phyloP scores from a whole-genome alignment of 2,113 vertebrate species.

The Thymallus thymallus region DNA sequence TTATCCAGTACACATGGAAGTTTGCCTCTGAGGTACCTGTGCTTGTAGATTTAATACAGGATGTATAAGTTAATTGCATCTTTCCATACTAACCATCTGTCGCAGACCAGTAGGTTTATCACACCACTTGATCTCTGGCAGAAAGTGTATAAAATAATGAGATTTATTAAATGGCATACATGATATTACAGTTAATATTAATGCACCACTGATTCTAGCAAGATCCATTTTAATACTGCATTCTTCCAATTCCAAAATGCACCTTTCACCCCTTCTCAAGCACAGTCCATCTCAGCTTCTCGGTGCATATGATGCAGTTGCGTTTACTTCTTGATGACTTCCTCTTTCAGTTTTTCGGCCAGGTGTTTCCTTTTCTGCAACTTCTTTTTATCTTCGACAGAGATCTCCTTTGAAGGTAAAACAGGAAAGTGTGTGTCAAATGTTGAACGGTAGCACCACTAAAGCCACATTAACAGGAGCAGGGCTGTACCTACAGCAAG shows the following conservation, averaged over 20 bases:
- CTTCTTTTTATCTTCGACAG: conserved; percentile 88
- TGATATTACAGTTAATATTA: no score
- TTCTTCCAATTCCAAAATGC: conserved; percentile 26
- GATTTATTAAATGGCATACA: conserved; percentile 65
- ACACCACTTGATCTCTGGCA: neutral
- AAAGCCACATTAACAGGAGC: no score
- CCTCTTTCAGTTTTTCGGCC: conserved; percentile 95
- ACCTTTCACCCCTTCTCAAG: conserved; percentile 35
- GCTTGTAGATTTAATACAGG: no score
- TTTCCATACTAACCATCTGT: no score
- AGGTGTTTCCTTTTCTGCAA: conserved; percentile 92
- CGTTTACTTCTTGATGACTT: conserved; percentile 92
- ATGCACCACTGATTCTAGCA: neutral
- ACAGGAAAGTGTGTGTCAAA: no score
- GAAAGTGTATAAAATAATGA: conserved; percentile 62
- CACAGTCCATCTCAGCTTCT: neutral
- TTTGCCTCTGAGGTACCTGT: no score
- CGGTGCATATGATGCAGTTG: conserved; percentile 6
- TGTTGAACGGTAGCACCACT: no score
- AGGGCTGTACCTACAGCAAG: no score
- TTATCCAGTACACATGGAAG: no score
- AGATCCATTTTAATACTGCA: conserved; percentile 43
- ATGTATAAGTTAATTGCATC: no score
- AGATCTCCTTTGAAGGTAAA: conserved; percentile 70
- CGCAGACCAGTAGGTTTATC: no score